Conservation (phyloP, 2,113 vertebrate genomes). For the Euleptes europaea region DNA sequence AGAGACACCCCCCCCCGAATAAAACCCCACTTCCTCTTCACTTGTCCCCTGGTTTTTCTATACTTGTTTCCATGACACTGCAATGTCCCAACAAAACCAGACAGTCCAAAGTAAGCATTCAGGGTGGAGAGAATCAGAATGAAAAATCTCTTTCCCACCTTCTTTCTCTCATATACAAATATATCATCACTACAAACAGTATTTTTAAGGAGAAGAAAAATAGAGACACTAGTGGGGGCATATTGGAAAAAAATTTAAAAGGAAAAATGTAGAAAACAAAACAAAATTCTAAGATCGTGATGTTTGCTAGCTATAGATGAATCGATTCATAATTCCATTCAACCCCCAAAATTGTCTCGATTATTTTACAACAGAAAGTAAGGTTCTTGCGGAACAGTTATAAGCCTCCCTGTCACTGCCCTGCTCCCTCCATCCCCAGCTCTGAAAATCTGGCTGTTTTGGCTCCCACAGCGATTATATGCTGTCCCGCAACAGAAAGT, state of each 20-base stretch:
- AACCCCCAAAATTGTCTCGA: slow-evolving; percentile 62
- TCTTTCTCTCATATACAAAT: not conserved
- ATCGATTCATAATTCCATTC: slow-evolving; percentile 59
- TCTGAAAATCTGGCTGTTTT: slow-evolving; percentile 32
- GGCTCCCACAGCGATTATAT: slow-evolving; percentile 38
- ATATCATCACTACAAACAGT: slow-evolving; percentile 7
- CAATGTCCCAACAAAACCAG: not conserved
- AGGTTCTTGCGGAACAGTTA: slow-evolving; percentile 40
- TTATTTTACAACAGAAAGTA: slow-evolving; percentile 61
- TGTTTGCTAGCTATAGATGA: slow-evolving; percentile 47
- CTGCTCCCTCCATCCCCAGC: not conserved
- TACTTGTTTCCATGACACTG: not conserved
- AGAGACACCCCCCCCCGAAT: slow-evolving; percentile 7
- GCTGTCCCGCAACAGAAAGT: slow-evolving; percentile 86
- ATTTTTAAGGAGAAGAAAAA: slow-evolving; percentile 18
- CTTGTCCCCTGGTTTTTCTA: not conserved
- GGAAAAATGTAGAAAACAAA: slow-evolving; percentile 38
- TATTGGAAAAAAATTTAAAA: slow-evolving; percentile 20
- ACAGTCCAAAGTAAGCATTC: not conserved
- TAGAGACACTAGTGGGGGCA: not conserved
- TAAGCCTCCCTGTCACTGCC: slow-evolving; percentile 48
- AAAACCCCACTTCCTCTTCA: not conserved
- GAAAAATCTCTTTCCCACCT: not conserved
- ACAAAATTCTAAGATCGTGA: slow-evolving; percentile 33
- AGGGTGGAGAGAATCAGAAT: slow-evolving; percentile 12